Percentiles rank a stretch among this genome's conserved stretches.
phyloP scores from a whole-genome alignment of 2,888 invertebrate genomes.

The Acanthosepion pharaonis region DNA sequence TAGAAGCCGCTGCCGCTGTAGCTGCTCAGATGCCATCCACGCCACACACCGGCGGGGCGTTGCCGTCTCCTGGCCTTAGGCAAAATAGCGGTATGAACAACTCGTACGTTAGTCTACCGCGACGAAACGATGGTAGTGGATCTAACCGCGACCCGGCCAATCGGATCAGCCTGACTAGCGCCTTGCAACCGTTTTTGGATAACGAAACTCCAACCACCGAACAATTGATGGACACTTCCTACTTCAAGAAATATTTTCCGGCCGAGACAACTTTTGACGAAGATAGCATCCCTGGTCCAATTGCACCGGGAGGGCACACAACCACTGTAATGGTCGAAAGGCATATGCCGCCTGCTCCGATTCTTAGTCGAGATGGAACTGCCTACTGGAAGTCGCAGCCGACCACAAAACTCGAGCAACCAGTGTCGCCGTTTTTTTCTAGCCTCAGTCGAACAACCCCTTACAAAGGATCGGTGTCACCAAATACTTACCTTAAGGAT shows the following conservation, averaged over 20 bases:
- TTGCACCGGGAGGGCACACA: not conserved
- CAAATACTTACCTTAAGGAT: slow-evolving; percentile 16
- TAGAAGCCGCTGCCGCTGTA: not conserved
- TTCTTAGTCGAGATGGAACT: slow-evolving; percentile 34
- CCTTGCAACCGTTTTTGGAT: not conserved
- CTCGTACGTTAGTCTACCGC: slow-evolving; percentile 41
- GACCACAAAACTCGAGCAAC: not conserved
- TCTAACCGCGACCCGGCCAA: not conserved
- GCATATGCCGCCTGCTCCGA: not conserved
- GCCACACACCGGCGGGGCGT: not conserved
- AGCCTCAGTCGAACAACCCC: slow-evolving; percentile 34
- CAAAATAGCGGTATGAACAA: not conserved
- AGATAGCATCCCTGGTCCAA: not conserved
- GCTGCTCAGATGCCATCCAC: not conserved
- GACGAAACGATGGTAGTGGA: not conserved
- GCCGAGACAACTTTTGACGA: not conserved
- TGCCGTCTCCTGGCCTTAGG: not conserved
- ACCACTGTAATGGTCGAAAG: slow-evolving; percentile 6
- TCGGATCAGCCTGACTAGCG: not conserved
- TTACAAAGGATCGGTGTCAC: not conserved
- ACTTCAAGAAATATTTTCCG: slow-evolving; percentile 39
- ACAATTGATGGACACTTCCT: not conserved
- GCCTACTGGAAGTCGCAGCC: slow-evolving; percentile 34
- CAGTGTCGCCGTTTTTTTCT: not conserved
- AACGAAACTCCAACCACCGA: not conserved